A percentile compares a stretch with the other conserved stretches of the same genome.
These are phyloP conservation scores for Nyctibius bracteatus DNA, from an alignment of 2,113 vertebrate species.

Conservation along the genomic window DNA sequence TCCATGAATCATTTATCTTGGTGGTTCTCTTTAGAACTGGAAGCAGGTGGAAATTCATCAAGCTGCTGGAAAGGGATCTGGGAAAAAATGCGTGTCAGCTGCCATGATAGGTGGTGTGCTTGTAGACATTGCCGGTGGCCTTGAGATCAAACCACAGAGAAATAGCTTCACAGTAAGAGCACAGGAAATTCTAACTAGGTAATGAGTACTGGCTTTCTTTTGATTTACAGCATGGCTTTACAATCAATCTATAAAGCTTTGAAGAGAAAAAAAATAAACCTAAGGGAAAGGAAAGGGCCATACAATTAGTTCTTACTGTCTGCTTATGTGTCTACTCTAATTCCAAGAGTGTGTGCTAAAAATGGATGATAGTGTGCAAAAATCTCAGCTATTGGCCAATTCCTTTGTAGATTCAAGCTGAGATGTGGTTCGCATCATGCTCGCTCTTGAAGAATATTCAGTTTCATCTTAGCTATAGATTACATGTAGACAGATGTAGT, in stretches of 20 bases:
- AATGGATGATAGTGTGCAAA: not conserved
- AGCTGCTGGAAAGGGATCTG: conserved; percentile 3
- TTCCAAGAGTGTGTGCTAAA: not conserved
- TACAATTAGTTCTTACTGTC: conserved; percentile 44
- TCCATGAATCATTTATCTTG: conserved; percentile 42
- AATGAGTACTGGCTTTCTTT: conserved; percentile 80
- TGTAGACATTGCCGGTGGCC: conserved; percentile 76
- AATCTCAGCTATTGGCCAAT: not conserved
- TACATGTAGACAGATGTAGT: not conserved
- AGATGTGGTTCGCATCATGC: not conserved
- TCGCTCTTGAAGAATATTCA: conserved; percentile 4
- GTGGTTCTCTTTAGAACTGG: conserved; percentile 32
- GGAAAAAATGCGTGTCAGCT: not conserved
- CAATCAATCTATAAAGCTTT: conserved; percentile 70
- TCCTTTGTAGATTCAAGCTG: conserved; percentile 2
- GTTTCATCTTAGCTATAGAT: conserved; percentile 41
- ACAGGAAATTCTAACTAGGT: conserved; percentile 75
- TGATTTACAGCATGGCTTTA: conserved; percentile 76
- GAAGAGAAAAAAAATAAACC: conserved; percentile 61
- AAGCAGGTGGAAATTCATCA: conserved; percentile 55
- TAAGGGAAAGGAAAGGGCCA: conserved; percentile 30
- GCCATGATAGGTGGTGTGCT: conserved; percentile 21
- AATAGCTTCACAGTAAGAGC: conserved; percentile 73
- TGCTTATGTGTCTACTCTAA: not conserved
- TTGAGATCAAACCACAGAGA: conserved; percentile 81